Evolutionary conservation across 2,888 invertebrate genomes (phyloP), one percentile per base, ranked within the genome.

Genomic region (Limnephilus auricula): DNA sequence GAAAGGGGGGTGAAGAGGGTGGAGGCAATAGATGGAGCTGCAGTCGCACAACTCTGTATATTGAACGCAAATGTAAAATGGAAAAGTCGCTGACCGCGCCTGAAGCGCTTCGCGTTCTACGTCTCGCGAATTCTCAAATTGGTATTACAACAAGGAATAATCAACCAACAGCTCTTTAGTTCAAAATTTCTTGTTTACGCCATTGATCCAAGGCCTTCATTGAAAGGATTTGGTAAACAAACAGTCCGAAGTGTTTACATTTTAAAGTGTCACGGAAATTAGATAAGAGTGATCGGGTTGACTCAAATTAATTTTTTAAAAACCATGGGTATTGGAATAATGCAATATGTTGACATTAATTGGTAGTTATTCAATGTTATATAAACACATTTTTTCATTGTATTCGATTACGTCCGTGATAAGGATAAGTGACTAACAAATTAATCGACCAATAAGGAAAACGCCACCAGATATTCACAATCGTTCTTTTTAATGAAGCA

Each of bases 1-100:
- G 90, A 40, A 45, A n/a, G 40, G 40, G 30, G 45, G 45, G 45
- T 65, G 85, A 85, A 30, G 83, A 9, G 30, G n/a, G 79, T 80
- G 32, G 32, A 80, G n/a, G 65, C n/a, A 65, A 65, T 65, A 65
- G 65, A 65, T 65, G 65, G 34, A 82, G 82, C 32, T 82, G 82
- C 32, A 82, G 34, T 82, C 82, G 82, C 37, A 37, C 25, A 37
- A 82, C 32, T 32, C 82, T 34, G 82, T 34, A 82, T 82, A 82
- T 82, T 82, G 82, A 82, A 82, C 32, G 82, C n/a, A 82, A 82
- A 34, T 32, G 82, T 82, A 40, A 34, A n/a, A 88, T 78, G 87
- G 34, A 86, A 86, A 86, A 87, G 87, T 87, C 87, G 50, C 10
- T 50, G 65, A 18, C 34, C 32, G 32, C 10, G 87, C 79, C 78